Evolutionary conservation across 2,113 vertebrate genomes (phyloP).

Genomic region (Ranitomeya variabilis): DNA sequence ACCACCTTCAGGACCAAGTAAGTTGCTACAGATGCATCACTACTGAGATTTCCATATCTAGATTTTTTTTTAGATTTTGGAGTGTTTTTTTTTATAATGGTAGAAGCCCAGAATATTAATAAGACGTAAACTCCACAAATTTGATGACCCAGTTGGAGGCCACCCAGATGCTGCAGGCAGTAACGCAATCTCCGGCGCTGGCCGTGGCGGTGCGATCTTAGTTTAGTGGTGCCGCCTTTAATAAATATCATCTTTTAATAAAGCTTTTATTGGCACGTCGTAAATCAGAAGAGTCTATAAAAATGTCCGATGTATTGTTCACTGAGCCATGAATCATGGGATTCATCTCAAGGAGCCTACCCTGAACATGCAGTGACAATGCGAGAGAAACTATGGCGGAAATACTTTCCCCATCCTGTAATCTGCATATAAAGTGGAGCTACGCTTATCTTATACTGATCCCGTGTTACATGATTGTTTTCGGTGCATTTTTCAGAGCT

Average conservation of each 20-base stretch:
- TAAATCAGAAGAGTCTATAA: conserved; percentile 17
- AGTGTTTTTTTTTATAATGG: background rate
- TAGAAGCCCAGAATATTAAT: background rate
- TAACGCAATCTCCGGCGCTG: background rate
- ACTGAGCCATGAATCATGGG: background rate
- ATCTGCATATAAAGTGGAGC: background rate
- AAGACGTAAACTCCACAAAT: background rate
- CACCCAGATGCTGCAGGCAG: background rate
- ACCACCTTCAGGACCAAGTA: too few species aligned
- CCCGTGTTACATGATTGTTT: too few species aligned
- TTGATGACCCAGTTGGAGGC: background rate
- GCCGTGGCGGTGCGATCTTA: background rate
- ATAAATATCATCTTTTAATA: background rate
- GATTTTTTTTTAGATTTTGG: too few species aligned
- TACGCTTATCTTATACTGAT: too few species aligned
- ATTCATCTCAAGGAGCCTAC: background rate
- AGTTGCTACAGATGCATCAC: background rate
- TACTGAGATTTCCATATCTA: background rate
- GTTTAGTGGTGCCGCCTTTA: background rate
- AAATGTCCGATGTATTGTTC: background rate
- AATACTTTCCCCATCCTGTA: background rate
- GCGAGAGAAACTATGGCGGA: background rate
- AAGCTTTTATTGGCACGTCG: background rate
- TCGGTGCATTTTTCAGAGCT: background rate
- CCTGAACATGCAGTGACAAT: background rate